phyloP scores from a whole-genome alignment of 1,140 invertebrate species.

The Andrena cerasifolii region DNA sequence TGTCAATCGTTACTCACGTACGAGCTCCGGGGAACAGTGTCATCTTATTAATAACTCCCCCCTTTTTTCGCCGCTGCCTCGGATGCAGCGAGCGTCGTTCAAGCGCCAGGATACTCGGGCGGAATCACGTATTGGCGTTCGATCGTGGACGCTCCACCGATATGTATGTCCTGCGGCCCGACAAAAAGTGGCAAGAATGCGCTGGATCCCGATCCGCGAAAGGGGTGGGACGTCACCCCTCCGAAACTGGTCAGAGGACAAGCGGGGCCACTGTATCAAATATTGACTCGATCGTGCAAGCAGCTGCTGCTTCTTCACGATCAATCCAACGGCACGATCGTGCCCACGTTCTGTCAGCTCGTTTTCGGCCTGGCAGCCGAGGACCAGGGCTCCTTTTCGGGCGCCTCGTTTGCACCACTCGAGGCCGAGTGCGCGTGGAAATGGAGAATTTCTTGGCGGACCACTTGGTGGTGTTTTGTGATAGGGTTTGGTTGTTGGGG shows the following conservation, averaged over 20 bases:
- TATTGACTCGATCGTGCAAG: slow-evolving; percentile 73
- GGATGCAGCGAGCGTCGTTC: slow-evolving; percentile 3
- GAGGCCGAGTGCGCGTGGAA: background rate
- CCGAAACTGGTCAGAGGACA: slow-evolving; percentile 67
- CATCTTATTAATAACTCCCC: slow-evolving; percentile 69
- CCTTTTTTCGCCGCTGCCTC: slow-evolving; percentile 50
- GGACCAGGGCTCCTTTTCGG: slow-evolving; percentile 13
- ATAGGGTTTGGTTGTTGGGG: too few species aligned
- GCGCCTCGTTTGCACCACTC: background rate
- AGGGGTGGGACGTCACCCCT: slow-evolving; percentile 73
- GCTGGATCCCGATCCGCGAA: slow-evolving; percentile 55
- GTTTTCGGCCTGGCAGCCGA: background rate
- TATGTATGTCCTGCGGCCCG: slow-evolving; percentile 65
- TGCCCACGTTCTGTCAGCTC: slow-evolving; percentile 7
- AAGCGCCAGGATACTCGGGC: slow-evolving; percentile 12
- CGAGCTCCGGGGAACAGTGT: slow-evolving; percentile 61
- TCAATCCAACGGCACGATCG: slow-evolving; percentile 27
- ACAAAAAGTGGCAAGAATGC: slow-evolving; percentile 78
- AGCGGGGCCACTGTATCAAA: slow-evolving; percentile 74
- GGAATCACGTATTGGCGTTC: slow-evolving; percentile 60
- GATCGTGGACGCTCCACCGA: slow-evolving; percentile 57
- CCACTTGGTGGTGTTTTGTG: too few species aligned
- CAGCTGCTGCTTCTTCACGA: slow-evolving; percentile 74
- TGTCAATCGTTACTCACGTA: slow-evolving; percentile 47
- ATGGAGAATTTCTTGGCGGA: background rate